phyloP scores from a whole-genome alignment of 2,113 vertebrate genomes.

The Gymnogyps californianus region DNA sequence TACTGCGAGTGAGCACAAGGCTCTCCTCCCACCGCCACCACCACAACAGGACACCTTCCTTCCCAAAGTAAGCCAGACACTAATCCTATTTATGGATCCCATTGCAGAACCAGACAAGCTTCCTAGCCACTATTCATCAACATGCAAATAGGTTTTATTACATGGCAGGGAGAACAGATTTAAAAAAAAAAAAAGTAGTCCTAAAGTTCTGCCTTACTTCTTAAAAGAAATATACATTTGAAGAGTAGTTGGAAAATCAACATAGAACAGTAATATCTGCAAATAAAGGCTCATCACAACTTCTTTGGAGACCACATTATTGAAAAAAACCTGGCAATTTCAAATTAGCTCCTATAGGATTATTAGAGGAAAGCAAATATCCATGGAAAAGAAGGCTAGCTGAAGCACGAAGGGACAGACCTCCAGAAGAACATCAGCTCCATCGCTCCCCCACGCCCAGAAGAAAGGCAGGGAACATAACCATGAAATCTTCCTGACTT shows the following conservation, averaged over 20 bases:
- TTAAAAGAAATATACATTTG: neutral
- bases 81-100: conserved; percentile 40
- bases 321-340: neutral
- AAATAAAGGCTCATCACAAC: neutral
- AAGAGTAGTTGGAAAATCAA: neutral
- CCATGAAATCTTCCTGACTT: neutral
- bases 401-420: neutral
- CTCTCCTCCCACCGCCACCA: neutral
- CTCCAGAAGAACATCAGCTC: neutral
- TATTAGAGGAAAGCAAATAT: neutral
- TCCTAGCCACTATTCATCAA: conserved; percentile 40
- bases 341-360: neutral
- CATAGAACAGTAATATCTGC: neutral
- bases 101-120: neutral
- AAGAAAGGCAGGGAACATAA: neutral
- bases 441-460: neutral
- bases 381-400: neutral
- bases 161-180: neutral
- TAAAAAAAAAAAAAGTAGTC: neutral
- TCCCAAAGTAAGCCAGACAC: conserved; percentile 10
- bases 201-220: neutral
- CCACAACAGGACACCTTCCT: conserved; percentile 31
- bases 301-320: neutral
- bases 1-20: neutral
- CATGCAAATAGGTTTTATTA: neutral